Percentiles rank a stretch among this genome's conserved stretches.
Conservation (phyloP, 2,113 vertebrate genomes). For the Anhinga anhinga region DNA sequence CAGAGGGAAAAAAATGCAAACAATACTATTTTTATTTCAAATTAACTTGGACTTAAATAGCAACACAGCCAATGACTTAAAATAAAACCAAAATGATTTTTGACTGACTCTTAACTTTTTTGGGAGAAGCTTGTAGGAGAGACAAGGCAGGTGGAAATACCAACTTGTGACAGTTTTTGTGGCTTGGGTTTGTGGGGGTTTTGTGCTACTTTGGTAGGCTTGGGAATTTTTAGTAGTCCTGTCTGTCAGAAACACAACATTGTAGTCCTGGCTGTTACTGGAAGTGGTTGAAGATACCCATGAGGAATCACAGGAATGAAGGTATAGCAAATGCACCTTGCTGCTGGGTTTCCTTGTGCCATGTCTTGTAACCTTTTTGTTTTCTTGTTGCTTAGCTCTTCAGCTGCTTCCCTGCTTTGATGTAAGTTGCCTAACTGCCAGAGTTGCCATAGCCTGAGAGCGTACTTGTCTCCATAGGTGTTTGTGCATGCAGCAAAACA, state of each 20-base stretch:
- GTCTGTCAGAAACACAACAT: background rate
- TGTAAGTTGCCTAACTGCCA: background rate
- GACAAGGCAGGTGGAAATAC: background rate
- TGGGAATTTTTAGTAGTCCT: background rate
- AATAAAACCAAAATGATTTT: background rate
- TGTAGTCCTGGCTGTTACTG: background rate
- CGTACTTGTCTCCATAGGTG: fast-evolving
- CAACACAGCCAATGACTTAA: background rate
- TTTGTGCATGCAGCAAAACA: background rate
- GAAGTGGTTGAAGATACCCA: background rate
- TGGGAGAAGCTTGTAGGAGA: background rate
- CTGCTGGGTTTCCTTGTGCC: background rate
- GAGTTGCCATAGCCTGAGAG: background rate
- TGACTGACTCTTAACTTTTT: background rate
- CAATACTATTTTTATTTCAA: background rate
- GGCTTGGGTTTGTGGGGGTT: background rate
- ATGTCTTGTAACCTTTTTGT: background rate
- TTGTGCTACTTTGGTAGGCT: background rate
- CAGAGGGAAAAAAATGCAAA: background rate
- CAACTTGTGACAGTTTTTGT: fast-evolving
- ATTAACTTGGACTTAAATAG: background rate
- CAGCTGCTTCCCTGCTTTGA: background rate
- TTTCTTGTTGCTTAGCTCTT: background rate
- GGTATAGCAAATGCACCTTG: background rate
- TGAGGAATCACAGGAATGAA: background rate